Percentiles rank a stretch among this genome's conserved stretches.
phyloP scores from a whole-genome alignment of 92 coral and sea anemone species.

The Epizoanthus ramosus region DNA sequence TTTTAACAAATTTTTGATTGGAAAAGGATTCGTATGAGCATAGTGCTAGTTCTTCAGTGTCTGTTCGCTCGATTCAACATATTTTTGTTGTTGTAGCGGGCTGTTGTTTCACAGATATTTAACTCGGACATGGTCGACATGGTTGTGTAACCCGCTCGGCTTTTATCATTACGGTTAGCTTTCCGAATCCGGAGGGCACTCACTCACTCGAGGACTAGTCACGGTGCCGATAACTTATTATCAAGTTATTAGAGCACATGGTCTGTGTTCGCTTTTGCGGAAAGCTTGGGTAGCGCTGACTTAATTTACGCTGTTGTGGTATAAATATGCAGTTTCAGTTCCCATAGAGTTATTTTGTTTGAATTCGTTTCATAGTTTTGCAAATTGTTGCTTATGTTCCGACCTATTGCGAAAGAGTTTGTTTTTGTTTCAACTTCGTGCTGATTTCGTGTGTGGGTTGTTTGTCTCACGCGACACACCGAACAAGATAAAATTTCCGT shows the following conservation, averaged over 20 bases:
- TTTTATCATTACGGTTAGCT: not conserved
- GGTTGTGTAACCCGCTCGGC: conserved; percentile 1
- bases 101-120: conserved; percentile 12
- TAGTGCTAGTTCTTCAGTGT: not conserved
- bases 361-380: not conserved
- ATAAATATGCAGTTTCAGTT: conserved; percentile 1
- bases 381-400: not conserved
- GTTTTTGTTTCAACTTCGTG: conserved; percentile 39
- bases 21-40: not conserved
- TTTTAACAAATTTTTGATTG: conserved; percentile 29
- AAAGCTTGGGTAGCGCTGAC: not conserved
- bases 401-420: conserved; percentile 37
- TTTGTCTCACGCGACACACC: conserved; percentile 41
- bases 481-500: not conserved
- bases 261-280: conserved; percentile 26
- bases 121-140: conserved; percentile 9
- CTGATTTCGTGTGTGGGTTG: conserved; percentile 22
- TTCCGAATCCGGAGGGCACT: conserved; percentile 1
- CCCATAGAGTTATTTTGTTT: not conserved
- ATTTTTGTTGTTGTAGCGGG: not conserved
- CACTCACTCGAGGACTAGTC: not conserved
- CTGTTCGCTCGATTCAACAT: not conserved
- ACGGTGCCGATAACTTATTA: conserved; percentile 9
- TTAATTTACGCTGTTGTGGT: not conserved
- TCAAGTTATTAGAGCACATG: not conserved